These are phyloP conservation scores for Paragorgia papillata DNA, from an alignment of 92 coral and sea anemone genomes.

Conservation along the genomic window DNA sequence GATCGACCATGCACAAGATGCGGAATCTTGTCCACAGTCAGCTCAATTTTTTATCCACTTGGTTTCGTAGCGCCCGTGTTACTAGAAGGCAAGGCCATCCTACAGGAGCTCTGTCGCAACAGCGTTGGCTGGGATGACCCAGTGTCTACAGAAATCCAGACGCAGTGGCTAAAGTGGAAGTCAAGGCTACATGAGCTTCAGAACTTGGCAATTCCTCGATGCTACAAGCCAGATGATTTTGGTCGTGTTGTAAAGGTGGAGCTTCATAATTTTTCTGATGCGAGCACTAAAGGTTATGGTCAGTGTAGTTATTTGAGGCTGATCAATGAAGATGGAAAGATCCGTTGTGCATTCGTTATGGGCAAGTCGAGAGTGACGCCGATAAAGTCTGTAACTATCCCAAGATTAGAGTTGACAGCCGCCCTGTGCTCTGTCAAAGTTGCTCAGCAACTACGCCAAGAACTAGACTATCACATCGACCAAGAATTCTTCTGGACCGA, in stretches of 20 bases:
- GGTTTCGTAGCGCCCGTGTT: background rate
- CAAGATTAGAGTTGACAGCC: conserved; percentile 20
- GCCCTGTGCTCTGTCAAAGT: conserved; percentile 14
- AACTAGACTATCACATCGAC: background rate
- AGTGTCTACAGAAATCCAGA: background rate
- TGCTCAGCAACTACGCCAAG: background rate
- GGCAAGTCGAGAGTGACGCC: background rate
- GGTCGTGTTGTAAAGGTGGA: conserved; percentile 40
- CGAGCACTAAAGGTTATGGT: conserved; percentile 1
- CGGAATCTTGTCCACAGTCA: background rate
- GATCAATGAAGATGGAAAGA: background rate
- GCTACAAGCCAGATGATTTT: conserved; percentile 62
- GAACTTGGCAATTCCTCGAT: conserved; percentile 42
- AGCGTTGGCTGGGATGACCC: conserved; percentile 15
- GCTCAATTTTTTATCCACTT: background rate
- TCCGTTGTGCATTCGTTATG: conserved; percentile 3
- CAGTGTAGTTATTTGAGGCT: background rate
- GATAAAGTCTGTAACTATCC: conserved; percentile 6
- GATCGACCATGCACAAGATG: background rate
- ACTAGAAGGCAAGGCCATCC: background rate
- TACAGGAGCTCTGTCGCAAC: conserved; percentile 9
- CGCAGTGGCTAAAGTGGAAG: background rate
- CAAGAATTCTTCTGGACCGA: conserved; percentile 11
- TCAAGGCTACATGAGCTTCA: background rate
- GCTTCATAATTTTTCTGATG: conserved; percentile 24